Evolutionary conservation across 2,113 vertebrate genomes (phyloP), one percentile per base, ranked within the genome.

Genomic region (Channa argus): DNA sequence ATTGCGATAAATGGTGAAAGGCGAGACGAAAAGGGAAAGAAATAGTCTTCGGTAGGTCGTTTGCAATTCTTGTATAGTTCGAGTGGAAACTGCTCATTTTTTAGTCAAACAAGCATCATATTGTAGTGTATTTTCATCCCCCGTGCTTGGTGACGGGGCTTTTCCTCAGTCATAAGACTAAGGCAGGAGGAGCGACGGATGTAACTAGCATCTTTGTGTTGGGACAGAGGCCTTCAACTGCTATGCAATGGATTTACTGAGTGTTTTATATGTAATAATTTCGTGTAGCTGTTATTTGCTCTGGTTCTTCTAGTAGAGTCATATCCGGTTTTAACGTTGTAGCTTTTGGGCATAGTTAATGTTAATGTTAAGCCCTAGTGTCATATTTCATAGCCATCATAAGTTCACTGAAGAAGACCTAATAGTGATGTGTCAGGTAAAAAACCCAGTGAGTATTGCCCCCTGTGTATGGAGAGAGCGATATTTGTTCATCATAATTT

Each of bases 131-230:
- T 63, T 58, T 64, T 24, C 6, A 34, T 68, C 1, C 7, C 3
- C 3, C 5, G 71, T 2, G 47, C 2, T 63, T 33, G 55, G 62
- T 85, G 85, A 74, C 74, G 46, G 78, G 58, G 82, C 81, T 81
- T 55, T 69, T 60, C 62, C 50, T 49, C 75, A 76, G 92, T 94
- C 94, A 94, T 91, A 84, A 90, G 94, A 93, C 89, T 71, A 91
- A 86, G 82, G 77, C 44, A 65, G 84, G 77, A 80, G 84, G 83
- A 79, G 79, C 80, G 34, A 76, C 61, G 41, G 79, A 44, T 61
- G 80, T 6, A 41, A 24, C 24, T 24, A 87, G 76, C 56, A 75
- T 90, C 71, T 36, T 36, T 38, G 38, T 47, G 2, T 61, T 24
- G 24, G 24, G 39, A 77, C 24, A 59, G 15, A 86, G 85, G 90